These are phyloP conservation scores for Pristionchus maxplancki DNA, from an alignment of 2,888 invertebrate species.

Conservation along the genomic window DNA sequence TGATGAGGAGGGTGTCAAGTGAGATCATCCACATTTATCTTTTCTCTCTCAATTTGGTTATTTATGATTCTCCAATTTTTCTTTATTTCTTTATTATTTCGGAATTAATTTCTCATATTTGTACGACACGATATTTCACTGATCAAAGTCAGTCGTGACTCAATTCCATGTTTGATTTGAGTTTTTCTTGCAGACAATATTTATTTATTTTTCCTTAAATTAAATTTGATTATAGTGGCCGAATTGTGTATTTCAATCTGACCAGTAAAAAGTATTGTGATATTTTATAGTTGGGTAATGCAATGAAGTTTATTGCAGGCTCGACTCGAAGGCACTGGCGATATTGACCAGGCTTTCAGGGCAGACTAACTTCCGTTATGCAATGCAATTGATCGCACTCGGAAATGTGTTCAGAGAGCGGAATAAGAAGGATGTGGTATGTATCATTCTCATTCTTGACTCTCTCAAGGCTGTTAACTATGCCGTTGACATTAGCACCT, in stretches of 20 bases:
- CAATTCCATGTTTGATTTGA: too few species aligned
- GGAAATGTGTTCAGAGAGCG: slow-evolving; percentile 93
- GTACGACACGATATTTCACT: too few species aligned
- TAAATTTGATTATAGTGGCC: too few species aligned
- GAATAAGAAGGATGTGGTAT: slow-evolving; percentile 85
- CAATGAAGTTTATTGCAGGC: slow-evolving; percentile 76
- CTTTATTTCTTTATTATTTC: too few species aligned
- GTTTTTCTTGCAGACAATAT: too few species aligned
- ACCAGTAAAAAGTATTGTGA: too few species aligned
- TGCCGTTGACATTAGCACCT: too few species aligned
- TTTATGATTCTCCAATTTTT: not conserved
- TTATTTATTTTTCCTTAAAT: not conserved
- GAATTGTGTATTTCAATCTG: too few species aligned
- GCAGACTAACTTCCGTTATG: slow-evolving; percentile 94
- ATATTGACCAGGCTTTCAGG: slow-evolving; percentile 93
- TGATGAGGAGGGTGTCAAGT: slow-evolving; percentile 96
- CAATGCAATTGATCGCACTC: slow-evolving; percentile 96
- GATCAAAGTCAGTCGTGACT: too few species aligned
- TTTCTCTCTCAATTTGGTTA: not conserved
- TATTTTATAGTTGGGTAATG: too few species aligned
- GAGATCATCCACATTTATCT: too few species aligned
- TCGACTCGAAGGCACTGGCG: slow-evolving; percentile 91
- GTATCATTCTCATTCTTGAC: slow-evolving; percentile 81
- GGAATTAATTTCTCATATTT: too few species aligned
- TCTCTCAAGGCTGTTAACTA: not conserved